Percentiles rank a stretch among this genome's conserved stretches.
phyloP scores from a whole-genome alignment of 1,140 invertebrate species.

The Rhizoglyphus robini region DNA sequence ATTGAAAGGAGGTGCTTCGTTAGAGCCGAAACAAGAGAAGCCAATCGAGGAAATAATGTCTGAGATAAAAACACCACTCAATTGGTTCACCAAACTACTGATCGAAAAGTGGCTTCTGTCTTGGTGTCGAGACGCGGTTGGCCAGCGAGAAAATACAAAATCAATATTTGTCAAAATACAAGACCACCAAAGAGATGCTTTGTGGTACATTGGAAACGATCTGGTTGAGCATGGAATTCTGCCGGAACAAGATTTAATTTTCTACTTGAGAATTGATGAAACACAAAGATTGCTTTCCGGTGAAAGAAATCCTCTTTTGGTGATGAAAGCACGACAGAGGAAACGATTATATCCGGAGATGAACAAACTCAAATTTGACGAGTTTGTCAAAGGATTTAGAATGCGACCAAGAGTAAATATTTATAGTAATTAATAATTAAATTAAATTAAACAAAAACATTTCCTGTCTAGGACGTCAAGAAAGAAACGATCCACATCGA shows the following conservation, averaged over 20 bases:
- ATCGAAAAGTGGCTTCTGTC: constrained; percentile 42
- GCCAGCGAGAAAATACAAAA: constrained; percentile 27
- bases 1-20: background rate
- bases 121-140: constrained; percentile 44
- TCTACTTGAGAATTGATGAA: constrained; percentile 52
- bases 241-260: constrained; percentile 50
- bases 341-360: constrained; percentile 43
- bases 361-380: constrained; percentile 46
- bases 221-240: constrained; percentile 48
- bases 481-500: background rate
- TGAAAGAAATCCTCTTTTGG: constrained; percentile 40
- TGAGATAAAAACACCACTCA: constrained; percentile 10
- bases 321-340: constrained; percentile 50
- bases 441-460: too few species aligned
- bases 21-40: constrained; percentile 4
- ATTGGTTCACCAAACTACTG: constrained; percentile 20
- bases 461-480: background rate
- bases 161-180: constrained; percentile 32
- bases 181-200: constrained; percentile 47
- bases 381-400: constrained; percentile 42
- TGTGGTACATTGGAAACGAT: constrained; percentile 41
- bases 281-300: constrained; percentile 42
- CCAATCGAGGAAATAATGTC: constrained; percentile 18
- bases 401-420: background rate
- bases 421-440: background rate